Conservation (phyloP, 1,140 invertebrate genomes). For the Drosophila trapezifrons region DNA sequence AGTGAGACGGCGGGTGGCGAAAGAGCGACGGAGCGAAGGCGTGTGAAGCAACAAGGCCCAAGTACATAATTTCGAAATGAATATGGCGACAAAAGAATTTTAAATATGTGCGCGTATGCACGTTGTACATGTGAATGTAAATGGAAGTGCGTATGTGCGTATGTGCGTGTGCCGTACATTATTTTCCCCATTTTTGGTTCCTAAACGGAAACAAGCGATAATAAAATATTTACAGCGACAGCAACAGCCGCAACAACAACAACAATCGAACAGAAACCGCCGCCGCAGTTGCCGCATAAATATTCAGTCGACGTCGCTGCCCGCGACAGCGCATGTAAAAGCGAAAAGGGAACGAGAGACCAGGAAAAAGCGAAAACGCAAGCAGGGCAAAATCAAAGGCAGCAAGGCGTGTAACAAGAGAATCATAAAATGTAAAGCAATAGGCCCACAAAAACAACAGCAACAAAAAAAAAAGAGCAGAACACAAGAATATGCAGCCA, state of each 20-base stretch:
- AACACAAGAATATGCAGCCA: slow-evolving; percentile 32
- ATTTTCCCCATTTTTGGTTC: slow-evolving; percentile 70
- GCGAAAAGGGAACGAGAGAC: slow-evolving; percentile 15
- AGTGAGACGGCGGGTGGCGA: slow-evolving; percentile 7
- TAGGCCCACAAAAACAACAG: slow-evolving; percentile 9
- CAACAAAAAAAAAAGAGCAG: slow-evolving; percentile 12
- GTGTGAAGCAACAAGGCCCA: slow-evolving; percentile 77
- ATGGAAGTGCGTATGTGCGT: slow-evolving; percentile 2
- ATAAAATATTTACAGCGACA: slow-evolving; percentile 79
- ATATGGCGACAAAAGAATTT: slow-evolving; percentile 78
- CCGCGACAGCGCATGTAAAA: slow-evolving; percentile 39
- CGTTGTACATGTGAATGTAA: slow-evolving; percentile 32
- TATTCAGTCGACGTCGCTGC: slow-evolving; percentile 55
- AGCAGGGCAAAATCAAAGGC: slow-evolving; percentile 56
- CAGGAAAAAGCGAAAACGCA: slow-evolving; percentile 16
- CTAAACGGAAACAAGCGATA: slow-evolving; percentile 82
- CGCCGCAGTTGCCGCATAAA: slow-evolving; percentile 45
- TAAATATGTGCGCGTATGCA: slow-evolving; percentile 60
- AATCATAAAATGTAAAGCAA: slow-evolving; percentile 69
- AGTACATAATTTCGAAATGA: slow-evolving; percentile 79
- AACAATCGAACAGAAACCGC: slow-evolving; percentile 45
- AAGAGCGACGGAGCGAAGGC: slow-evolving; percentile 54
- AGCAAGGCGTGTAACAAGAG: slow-evolving; percentile 74
- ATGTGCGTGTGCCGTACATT: slow-evolving; percentile 40
- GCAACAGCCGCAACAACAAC: slow-evolving; percentile 34